Evolutionary conservation across 1,140 invertebrate genomes (phyloP).

Genomic region (Drosophila repletoides): DNA sequence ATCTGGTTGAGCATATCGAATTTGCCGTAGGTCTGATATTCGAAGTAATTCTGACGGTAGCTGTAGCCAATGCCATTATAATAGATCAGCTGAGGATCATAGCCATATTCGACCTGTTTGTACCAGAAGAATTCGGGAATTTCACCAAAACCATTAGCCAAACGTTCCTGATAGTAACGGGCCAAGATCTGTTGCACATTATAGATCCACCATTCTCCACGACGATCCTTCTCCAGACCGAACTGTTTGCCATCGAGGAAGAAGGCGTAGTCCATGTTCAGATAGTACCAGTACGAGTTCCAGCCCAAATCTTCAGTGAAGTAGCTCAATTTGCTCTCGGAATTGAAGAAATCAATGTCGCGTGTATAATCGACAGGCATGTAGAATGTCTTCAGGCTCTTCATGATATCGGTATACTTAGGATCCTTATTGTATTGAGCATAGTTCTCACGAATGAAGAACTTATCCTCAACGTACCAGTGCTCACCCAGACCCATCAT

Average conservation of each 20-base stretch:
- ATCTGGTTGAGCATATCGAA: constrained; percentile 60
- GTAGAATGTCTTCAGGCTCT: constrained; percentile 58
- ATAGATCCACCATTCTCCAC: constrained; percentile 87
- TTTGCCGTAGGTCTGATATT: constrained; percentile 63
- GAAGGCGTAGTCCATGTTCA: constrained; percentile 85
- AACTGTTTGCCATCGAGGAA: constrained; percentile 84
- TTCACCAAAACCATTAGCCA: constrained; percentile 86
- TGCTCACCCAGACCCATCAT: constrained; percentile 75
- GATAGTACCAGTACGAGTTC: constrained; percentile 88
- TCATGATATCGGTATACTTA: constrained; percentile 44
- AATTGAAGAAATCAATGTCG: constrained; percentile 85
- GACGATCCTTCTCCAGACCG: constrained; percentile 83
- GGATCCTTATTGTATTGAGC: constrained; percentile 43
- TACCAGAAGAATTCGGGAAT: constrained; percentile 85
- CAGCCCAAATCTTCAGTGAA: constrained; percentile 89
- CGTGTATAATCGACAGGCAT: constrained; percentile 84
- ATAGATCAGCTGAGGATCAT: constrained; percentile 86
- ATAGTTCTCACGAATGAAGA: constrained; percentile 58
- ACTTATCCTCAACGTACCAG: constrained; percentile 66
- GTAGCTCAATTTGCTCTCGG: constrained; percentile 85
- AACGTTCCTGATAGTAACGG: constrained; percentile 87
- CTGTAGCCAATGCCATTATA: constrained; percentile 87
- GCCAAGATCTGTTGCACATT: constrained; percentile 85
- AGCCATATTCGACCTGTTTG: constrained; percentile 85
- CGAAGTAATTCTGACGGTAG: constrained; percentile 82